Base-by-base conservation (phyloP, 2,888 invertebrate species). In the Fissipunctia ypsillon region DNA sequence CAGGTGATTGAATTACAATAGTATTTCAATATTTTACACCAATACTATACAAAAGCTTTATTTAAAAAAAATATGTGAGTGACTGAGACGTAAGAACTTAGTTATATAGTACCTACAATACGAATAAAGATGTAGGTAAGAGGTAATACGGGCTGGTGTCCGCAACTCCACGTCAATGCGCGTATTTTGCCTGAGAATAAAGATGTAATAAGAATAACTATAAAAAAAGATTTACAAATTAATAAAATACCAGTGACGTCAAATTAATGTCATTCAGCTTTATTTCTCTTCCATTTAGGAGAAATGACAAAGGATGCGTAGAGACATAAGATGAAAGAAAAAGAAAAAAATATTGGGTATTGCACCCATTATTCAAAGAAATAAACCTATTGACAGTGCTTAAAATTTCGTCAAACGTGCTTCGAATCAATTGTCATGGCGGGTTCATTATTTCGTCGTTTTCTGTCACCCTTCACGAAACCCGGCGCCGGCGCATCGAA, bases 391-490 rank as follows among this genome's bases (percentile, higher is more conserved):
- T 86, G 84, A 80, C 81, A 80, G 57, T 31, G 43, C 72, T 64
- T 84, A 38, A 60, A 73, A 74, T 70, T 71, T 60, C 16, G n/a
- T 74, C 12, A 73, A 84, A 75, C 28, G 43, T 84, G 78, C 76
- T 76, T 74, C 79, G 19, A 81, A 87, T 87, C 76, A 84, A 84
- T 87, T 87, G 74, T 79, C 76, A 76, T 52, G 71, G 74, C 31
- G 66, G 69, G 73, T 76, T 78, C 78, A 84, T 86, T 84, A 87
- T 84, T 76, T 76, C 9, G 54, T 70, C 73, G 63, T 54, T 63
- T 35, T 61, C 45, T 63, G 57, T 22, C 74, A 74, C 78, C 85
- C 77, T 76, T 14, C 35, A 38, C 22, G 31, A 35, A 76, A 59
- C n/a, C n/a, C 57, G 69, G 74, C 83, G 85, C 82, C 82, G 67